Conservation (phyloP, 2,888 invertebrate species). For the Lamproptera curius region DNA sequence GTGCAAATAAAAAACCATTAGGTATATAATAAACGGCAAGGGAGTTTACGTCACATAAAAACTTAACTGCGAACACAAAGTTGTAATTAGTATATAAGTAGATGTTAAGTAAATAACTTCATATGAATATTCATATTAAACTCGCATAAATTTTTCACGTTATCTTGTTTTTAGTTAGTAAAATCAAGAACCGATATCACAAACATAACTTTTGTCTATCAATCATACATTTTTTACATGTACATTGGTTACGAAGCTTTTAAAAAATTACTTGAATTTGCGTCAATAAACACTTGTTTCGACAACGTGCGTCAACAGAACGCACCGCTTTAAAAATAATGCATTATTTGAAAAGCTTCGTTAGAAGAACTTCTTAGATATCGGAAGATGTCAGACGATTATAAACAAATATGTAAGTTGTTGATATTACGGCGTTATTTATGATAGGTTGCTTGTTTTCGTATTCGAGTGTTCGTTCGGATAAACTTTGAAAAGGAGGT, state of each 20-base stretch:
- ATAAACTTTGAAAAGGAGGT: neutral
- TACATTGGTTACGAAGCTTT: neutral
- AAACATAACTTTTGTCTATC: too few relatives aligned
- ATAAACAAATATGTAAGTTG: slow-evolving; percentile 12
- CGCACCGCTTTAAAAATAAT: neutral
- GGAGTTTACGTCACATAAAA: too few relatives aligned
- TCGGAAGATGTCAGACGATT: neutral
- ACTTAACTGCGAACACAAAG: too few relatives aligned
- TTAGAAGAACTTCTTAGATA: slow-evolving; percentile 1
- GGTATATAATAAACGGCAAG: too few relatives aligned
- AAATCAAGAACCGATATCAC: too few relatives aligned
- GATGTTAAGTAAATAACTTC: too few relatives aligned
- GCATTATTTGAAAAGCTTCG: slow-evolving; percentile 1
- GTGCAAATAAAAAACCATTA: too few relatives aligned
- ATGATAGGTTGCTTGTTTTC: slow-evolving; percentile 15
- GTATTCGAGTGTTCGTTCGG: slow-evolving; percentile 10
- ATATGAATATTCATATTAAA: too few relatives aligned
- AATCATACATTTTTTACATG: too few relatives aligned
- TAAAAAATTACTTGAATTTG: neutral
- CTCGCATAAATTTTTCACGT: too few relatives aligned
- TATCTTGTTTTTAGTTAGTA: too few relatives aligned
- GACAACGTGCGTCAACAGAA: neutral
- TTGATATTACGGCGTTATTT: slow-evolving; percentile 17
- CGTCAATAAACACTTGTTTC: neutral
- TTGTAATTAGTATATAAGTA: too few relatives aligned